Conservation (phyloP, 2,797 vertebrate species). For the Pelodytes ibericus region DNA sequence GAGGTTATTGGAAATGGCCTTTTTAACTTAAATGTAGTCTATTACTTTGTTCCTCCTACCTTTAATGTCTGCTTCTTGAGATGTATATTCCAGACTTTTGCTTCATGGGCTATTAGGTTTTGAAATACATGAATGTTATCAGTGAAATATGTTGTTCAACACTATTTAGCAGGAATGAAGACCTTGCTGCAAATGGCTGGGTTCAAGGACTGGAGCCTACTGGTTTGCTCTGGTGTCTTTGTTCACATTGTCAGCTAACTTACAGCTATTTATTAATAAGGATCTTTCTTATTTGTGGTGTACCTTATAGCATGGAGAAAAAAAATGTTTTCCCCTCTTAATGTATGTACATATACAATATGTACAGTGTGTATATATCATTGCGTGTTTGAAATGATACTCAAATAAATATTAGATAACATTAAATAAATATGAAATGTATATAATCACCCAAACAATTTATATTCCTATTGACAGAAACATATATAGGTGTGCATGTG, state of each 20-base stretch:
- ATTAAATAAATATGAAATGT: too few relatives aligned
- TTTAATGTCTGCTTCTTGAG: conserved; percentile 65
- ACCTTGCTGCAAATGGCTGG: conserved; percentile 59
- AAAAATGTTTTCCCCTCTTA: not conserved
- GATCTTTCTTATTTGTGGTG: too few relatives aligned
- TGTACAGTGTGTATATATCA: too few relatives aligned
- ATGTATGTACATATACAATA: too few relatives aligned
- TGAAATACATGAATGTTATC: conserved; percentile 82
- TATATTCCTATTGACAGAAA: not conserved
- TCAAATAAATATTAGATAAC: too few relatives aligned
- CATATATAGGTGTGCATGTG: not conserved
- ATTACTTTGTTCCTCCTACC: conserved; percentile 61
- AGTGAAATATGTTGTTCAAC: conserved; percentile 87
- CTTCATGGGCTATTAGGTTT: conserved; percentile 85
- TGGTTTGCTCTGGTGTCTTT: conserved; percentile 34
- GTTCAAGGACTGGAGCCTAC: conserved; percentile 69
- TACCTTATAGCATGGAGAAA: too few relatives aligned
- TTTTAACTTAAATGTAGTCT: conserved; percentile 64
- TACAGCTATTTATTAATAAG: not conserved
- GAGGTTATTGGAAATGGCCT: conserved; percentile 62
- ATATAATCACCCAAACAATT: not conserved
- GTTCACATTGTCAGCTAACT: not conserved
- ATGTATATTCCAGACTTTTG: conserved; percentile 71
- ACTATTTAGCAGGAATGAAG: conserved; percentile 81
- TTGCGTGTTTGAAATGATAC: too few relatives aligned